Base-by-base conservation (phyloP, 2,797 vertebrate genomes). In the Lophotriccus pileatus region DNA sequence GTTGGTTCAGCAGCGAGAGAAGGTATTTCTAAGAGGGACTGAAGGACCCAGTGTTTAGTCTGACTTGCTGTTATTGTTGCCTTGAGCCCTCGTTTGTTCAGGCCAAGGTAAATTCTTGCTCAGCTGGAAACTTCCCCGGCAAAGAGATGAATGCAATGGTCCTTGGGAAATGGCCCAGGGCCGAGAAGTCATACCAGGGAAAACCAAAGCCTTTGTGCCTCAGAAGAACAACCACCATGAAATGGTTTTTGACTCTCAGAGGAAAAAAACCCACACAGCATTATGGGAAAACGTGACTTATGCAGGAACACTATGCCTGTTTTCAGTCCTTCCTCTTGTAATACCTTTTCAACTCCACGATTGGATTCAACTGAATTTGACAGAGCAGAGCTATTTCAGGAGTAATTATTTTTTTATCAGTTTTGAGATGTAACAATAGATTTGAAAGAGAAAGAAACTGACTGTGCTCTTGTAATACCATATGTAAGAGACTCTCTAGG, bases 31-130 rank as follows among this genome's bases (percentile, higher is more conserved):
- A 11, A 44, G 16, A 50, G 55, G 58, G 72, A 46, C 70, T 67
- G 84, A 88, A 86, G 74, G 88, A 53, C 58, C 5, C 78, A 67
- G 50, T 47, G 64, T 70, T 50, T 85, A 41, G 90, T 60, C 84
- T 70, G 59, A 15, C 44, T 64, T 7, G 0, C 70, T 76, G 34
- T 58, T 91, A 47, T 69, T 81, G 76, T 67, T 90, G 70, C 87
- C 63, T 63, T 91, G 89, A 89, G 64, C 93, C 52, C 80, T 46
- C 2, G 0, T 77, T 94, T 93, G 64, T 93, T 88, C 59, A 74
- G 83, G 70, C 67, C 63, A 91, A 94, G 93, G 93, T 93, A 89
- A 90, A 93, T 95, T 96, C 93, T 82, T 92, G 87, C 84, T 92
- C 89, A 85, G 93, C 46, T 95, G 93, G 92, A 95, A 95, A 89